These are phyloP conservation scores for Delphinus delphis DNA, from an alignment of 2,113 vertebrate species.

Conservation along the genomic window DNA sequence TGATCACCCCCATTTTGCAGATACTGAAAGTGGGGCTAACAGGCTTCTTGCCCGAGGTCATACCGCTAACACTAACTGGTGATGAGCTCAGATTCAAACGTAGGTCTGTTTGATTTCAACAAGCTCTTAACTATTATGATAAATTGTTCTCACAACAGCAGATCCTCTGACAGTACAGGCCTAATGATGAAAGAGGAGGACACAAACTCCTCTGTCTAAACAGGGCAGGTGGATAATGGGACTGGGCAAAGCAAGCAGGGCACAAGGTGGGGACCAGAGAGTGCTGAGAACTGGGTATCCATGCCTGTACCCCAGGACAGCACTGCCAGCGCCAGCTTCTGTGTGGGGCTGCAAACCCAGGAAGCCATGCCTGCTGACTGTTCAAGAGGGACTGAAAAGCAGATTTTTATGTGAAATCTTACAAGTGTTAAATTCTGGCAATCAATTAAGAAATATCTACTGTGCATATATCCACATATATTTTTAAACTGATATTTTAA, in stretches of 20 bases:
- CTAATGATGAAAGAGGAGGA: neutral
- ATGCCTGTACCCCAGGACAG: rapidly evolving
- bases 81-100: neutral
- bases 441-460: neutral
- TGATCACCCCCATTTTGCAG: neutral
- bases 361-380: neutral
- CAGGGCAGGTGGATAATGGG: rapidly evolving
- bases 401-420: neutral
- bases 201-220: neutral
- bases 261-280: neutral
- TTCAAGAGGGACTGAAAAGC: neutral
- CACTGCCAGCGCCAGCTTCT: rapidly evolving
- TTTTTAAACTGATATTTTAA: neutral
- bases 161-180: rapidly evolving
- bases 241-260: neutral
- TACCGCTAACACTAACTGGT: rapidly evolving
- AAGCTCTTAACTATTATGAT: neutral
- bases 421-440: neutral
- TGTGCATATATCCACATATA: neutral
- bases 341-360: neutral
- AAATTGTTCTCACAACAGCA: neutral
- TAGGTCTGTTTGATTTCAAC: neutral
- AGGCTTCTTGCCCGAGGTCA: neutral
- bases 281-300: rapidly evolving
- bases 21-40: neutral